Conservation (phyloP, 2,888 invertebrate genomes). For the Perizoma affinitatum region DNA sequence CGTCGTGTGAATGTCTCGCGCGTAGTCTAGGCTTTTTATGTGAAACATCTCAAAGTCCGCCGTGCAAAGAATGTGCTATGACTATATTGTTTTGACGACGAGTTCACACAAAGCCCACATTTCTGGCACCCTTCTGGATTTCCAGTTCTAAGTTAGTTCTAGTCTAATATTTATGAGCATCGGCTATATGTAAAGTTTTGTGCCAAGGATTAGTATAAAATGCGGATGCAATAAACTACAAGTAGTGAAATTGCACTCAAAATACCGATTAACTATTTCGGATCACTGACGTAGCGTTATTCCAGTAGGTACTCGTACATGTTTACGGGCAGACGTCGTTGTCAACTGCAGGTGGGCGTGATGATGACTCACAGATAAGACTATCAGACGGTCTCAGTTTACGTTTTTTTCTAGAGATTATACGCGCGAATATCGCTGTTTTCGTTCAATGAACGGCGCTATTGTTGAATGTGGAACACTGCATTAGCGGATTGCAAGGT, state of each 20-base stretch:
- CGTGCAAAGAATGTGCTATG: constrained; percentile 57
- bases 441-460: constrained; percentile 44
- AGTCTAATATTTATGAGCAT: constrained; percentile 20
- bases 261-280: constrained; percentile 13
- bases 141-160: constrained; percentile 19
- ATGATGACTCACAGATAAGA: constrained; percentile 54
- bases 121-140: constrained; percentile 30
- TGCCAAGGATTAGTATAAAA: constrained; percentile 25
- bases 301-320: constrained; percentile 12
- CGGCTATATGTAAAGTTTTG: constrained; percentile 14
- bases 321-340: constrained; percentile 40
- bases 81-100: constrained; percentile 52
- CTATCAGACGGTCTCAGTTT: constrained; percentile 44
- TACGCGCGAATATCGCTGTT: constrained; percentile 48
- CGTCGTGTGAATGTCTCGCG: constrained; percentile 70
- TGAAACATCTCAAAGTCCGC: constrained; percentile 69
- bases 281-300: constrained; percentile 15
- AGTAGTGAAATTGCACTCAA: constrained; percentile 21
- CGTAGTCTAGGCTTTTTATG: constrained; percentile 75
- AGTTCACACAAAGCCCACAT: constrained; percentile 45
- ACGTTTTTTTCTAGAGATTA: constrained; percentile 43
- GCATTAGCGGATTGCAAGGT: constrained; percentile 53
- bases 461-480: constrained; percentile 48
- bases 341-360: constrained; percentile 49
- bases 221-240: constrained; percentile 22